Evolutionary conservation across 2,888 invertebrate genomes (phyloP).

Genomic region (Noctua janthe): DNA sequence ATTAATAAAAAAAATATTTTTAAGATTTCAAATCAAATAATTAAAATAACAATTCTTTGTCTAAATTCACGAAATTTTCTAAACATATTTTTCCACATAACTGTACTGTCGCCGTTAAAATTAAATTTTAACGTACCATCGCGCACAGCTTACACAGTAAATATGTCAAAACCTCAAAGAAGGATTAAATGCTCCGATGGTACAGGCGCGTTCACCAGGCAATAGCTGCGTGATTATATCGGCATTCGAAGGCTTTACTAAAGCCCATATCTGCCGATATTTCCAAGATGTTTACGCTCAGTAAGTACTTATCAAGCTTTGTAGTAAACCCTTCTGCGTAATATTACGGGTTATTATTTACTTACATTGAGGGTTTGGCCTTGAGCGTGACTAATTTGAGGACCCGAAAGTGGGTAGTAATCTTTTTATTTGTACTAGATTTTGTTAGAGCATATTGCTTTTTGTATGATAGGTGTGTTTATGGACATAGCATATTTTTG

Average conservation of each 20-base stretch:
- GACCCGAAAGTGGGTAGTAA: constrained; percentile 39
- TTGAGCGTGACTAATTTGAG: constrained; percentile 48
- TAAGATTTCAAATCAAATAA: no score
- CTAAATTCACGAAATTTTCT: neutral
- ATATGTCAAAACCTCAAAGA: constrained; percentile 61
- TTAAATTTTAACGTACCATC: constrained; percentile 44
- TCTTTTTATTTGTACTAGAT: constrained; percentile 50
- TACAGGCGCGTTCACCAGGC: constrained; percentile 44
- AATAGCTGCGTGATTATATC: constrained; percentile 60
- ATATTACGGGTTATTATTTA: constrained; percentile 59
- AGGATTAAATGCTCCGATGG: constrained; percentile 47
- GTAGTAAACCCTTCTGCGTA: constrained; percentile 52
- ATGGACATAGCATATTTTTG: neutral
- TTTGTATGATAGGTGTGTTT: neutral
- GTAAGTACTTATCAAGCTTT: constrained; percentile 53
- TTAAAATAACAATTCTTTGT: no score
- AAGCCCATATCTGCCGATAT: constrained; percentile 55
- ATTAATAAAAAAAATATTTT: no score
- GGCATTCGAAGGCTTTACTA: constrained; percentile 43
- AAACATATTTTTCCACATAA: neutral
- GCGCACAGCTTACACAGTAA: constrained; percentile 35
- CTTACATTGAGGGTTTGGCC: constrained; percentile 41
- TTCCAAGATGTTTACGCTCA: constrained; percentile 57
- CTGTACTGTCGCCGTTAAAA: constrained; percentile 31
- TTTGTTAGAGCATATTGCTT: constrained; percentile 23